Conservation (phyloP, 2,888 invertebrate genomes). For the Diarsia brunnea region DNA sequence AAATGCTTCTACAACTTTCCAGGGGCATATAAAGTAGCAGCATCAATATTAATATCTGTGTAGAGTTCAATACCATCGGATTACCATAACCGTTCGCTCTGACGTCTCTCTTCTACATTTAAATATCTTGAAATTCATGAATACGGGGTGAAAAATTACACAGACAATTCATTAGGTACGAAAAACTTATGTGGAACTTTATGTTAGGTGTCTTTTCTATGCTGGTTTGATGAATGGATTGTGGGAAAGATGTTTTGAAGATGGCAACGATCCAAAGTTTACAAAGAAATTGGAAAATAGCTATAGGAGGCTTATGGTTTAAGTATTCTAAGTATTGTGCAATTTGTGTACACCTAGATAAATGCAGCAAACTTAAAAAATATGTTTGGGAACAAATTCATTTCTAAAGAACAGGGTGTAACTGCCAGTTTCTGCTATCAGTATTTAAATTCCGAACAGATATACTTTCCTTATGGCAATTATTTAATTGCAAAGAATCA, state of each 20-base stretch:
- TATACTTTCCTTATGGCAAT: too few species aligned
- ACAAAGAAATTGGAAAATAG: not conserved
- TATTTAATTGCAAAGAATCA: too few species aligned
- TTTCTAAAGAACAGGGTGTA: not conserved
- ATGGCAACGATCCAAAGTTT: not conserved
- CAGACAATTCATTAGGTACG: constrained; percentile 47
- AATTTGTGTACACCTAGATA: not conserved
- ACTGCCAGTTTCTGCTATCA: not conserved
- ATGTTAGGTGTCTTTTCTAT: not conserved
- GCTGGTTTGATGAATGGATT: not conserved
- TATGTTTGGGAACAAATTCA: not conserved
- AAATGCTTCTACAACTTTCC: constrained; percentile 46
- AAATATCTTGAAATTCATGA: constrained; percentile 76
- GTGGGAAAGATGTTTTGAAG: not conserved
- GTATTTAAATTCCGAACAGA: too few species aligned
- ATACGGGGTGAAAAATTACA: constrained; percentile 61
- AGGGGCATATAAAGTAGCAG: constrained; percentile 44
- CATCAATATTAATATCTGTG: constrained; percentile 60
- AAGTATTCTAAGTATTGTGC: not conserved
- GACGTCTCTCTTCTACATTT: constrained; percentile 76
- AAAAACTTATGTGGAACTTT: constrained; percentile 14
- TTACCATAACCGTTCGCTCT: constrained; percentile 78
- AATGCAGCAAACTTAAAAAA: not conserved
- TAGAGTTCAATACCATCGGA: constrained; percentile 73
- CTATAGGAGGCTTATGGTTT: not conserved